Evolutionary conservation across 2,113 vertebrate genomes (phyloP), one percentile per base, ranked within the genome.

Genomic region (Clarias gariepinus): DNA sequence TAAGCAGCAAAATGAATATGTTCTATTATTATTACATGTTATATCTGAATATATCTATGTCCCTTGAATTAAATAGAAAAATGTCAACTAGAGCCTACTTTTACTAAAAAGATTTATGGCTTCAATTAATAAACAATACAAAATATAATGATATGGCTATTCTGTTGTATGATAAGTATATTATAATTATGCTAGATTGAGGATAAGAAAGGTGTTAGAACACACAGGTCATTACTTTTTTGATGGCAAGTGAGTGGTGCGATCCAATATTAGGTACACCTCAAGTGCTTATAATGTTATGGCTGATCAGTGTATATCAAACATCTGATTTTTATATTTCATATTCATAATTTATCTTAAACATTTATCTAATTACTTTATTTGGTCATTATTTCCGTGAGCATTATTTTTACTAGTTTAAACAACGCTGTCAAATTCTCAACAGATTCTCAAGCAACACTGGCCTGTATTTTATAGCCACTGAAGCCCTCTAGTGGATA

Each of bases 1-100:
- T 94, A 90, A 98, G 95, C 88, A 99, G 97, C 85, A 98, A 97
- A 88, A 98, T 99, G 91, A 97, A 97, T 94, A 99, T 97, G 85
- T 98, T 99, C 87, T 99, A 3, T 4, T 74, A 41, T 47, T 88
- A 98, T 97, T 92, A 76, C 11, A 10, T 53, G 33, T 16, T 23
- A n/a, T 53, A 23, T 53, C 41, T 53, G 41, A n/a, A n/a, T n/a
- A n/a, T n/a, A n/a, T n/a, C n/a, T n/a, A n/a, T n/a, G 41, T 53
- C 0, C n/a, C 0, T 1, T 47, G 71, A 74, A 74, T 23, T 74
- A 74, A 47, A 74, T 13, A 47, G 4, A 47, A 41, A 41, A 41
- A 41, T 41, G 41, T 47, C 12, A 12, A 47, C n/a, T n/a, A n/a
- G n/a, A 21, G 3, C 61, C 61, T 15, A 33, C 66, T 0, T 6